These are phyloP conservation scores for Caenorhabditis doughertyi DNA, from an alignment of 2,888 invertebrate genomes.

Conservation along the genomic window DNA sequence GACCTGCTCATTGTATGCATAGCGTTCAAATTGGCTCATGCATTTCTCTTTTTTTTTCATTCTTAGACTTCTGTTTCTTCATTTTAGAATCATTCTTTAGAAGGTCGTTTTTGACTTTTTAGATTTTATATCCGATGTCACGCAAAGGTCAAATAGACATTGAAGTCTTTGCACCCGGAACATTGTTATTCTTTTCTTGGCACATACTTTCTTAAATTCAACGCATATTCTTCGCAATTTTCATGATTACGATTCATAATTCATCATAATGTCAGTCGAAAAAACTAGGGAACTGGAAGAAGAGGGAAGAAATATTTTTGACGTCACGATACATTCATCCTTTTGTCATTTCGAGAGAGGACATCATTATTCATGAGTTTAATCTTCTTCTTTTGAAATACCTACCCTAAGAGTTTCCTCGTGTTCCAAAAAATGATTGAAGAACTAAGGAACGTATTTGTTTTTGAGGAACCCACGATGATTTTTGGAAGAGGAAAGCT, in stretches of 20 bases:
- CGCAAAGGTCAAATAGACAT: constrained; percentile 22
- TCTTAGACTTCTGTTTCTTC: neutral
- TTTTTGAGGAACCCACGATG: constrained; percentile 16
- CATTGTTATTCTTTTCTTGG: neutral
- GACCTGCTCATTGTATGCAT: constrained; percentile 58
- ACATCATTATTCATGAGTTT: constrained; percentile 34
- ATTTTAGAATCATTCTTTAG: constrained; percentile 27
- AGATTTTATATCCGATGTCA: constrained; percentile 38
- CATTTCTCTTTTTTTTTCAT: constrained; percentile 17
- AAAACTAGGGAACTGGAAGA: constrained; percentile 25
- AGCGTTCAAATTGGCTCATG: constrained; percentile 48
- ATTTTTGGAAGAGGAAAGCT: constrained; percentile 29
- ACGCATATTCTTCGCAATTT: constrained; percentile 23
- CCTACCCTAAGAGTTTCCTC: constrained; percentile 3
- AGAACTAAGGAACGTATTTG: neutral
- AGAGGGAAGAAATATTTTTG: constrained; percentile 16
- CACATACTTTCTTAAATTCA: neutral
- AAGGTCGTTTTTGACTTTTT: constrained; percentile 27
- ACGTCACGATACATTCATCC: constrained; percentile 28
- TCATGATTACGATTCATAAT: constrained; percentile 44
- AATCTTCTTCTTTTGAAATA: constrained; percentile 3
- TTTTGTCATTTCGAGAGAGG: neutral
- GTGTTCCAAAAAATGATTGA: neutral
- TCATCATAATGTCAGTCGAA: constrained; percentile 27
- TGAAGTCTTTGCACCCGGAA: constrained; percentile 14